Percentiles rank a stretch among this genome's conserved stretches.
Conservation (phyloP, 2,888 invertebrate genomes). For the Cosmia pyralina region DNA sequence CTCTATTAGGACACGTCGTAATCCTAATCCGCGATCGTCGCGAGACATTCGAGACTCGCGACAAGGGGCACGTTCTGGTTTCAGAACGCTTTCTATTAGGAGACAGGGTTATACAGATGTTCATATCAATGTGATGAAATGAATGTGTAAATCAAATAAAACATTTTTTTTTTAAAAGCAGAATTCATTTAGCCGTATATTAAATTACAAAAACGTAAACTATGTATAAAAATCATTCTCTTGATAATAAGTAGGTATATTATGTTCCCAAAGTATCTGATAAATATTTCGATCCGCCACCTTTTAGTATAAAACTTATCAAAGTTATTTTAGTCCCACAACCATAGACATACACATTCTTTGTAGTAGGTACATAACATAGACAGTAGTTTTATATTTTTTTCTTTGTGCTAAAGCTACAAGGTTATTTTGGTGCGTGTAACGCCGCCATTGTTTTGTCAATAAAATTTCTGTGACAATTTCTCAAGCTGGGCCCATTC, state of each 20-base stretch:
- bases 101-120: not conserved
- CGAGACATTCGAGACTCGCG: too few relatives aligned
- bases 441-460: not conserved
- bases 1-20: too few relatives aligned
- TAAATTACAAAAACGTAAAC: not conserved
- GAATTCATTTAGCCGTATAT: constrained; percentile 6
- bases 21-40: not conserved
- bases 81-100: not conserved
- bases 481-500: too few relatives aligned
- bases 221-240: not conserved
- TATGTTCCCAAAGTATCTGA: not conserved
- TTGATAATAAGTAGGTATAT: not conserved
- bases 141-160: not conserved
- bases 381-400: too few relatives aligned
- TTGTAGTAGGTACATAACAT: not conserved
- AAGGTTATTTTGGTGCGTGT: not conserved
- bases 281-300: constrained; percentile 29
- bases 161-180: not conserved
- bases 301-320: constrained; percentile 12
- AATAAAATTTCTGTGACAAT: not conserved
- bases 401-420: not conserved
- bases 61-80: not conserved
- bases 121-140: not conserved
- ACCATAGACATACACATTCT: constrained; percentile 16
- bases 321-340: constrained; percentile 15